phyloP scores from a whole-genome alignment of 30 jellyfish, hydroid and myxozoan species.

The Mastigias papua region DNA sequence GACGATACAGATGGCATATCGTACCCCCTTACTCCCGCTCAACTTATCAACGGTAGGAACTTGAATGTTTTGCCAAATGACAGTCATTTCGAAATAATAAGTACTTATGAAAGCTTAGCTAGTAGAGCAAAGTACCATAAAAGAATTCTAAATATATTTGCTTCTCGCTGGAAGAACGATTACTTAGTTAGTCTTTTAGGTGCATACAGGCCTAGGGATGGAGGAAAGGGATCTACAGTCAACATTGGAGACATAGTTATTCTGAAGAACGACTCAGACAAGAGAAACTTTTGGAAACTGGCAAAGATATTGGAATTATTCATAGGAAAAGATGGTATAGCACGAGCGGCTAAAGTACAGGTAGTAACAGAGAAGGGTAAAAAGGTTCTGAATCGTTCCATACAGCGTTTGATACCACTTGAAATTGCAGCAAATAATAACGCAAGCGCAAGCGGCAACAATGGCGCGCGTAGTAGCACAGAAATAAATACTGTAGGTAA shows the following conservation, averaged over 20 bases:
- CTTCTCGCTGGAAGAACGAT: slow-evolving; percentile 42
- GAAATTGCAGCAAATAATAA: not conserved
- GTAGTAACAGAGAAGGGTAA: slow-evolving; percentile 9
- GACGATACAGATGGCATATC: slow-evolving; percentile 50
- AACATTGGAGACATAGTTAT: slow-evolving; percentile 23
- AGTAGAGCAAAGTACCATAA: slow-evolving; percentile 42
- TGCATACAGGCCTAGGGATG: slow-evolving; percentile 31
- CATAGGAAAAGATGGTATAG: slow-evolving; percentile 17
- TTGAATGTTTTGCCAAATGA: slow-evolving; percentile 26
- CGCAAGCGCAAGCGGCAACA: not conserved
- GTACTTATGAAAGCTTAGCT: slow-evolving; percentile 43
- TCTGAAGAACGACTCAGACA: slow-evolving; percentile 20
- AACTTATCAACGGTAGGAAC: slow-evolving; percentile 50
- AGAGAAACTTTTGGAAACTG: slow-evolving; percentile 38
- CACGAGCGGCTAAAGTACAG: slow-evolving; percentile 28
- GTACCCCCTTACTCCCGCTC: slow-evolving; percentile 68
- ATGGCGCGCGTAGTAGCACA: not conserved
- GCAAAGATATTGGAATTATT: slow-evolving; percentile 18
- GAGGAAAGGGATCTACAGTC: not conserved
- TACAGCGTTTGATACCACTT: not conserved
- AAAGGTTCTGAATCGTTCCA: not conserved
- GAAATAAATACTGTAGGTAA: not conserved
- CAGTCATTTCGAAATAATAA: slow-evolving; percentile 28
- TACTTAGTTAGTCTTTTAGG: slow-evolving; percentile 38
- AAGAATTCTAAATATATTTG: not conserved